These are phyloP conservation scores for Caenorhabditis tropicalis DNA, from an alignment of 1,140 invertebrate genomes.

Conservation along the genomic window DNA sequence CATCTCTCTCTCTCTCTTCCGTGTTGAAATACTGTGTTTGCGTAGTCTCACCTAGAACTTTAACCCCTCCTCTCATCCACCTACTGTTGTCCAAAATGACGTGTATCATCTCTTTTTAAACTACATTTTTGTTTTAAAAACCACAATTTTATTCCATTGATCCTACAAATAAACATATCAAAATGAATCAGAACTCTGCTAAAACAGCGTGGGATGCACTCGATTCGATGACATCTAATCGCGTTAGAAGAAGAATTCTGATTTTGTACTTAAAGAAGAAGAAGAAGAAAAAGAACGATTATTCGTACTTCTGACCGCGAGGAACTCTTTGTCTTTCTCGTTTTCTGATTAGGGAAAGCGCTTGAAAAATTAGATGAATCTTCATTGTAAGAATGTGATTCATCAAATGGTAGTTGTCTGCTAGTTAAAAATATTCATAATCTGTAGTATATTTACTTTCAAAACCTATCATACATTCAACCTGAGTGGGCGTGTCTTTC, in stretches of 20 bases:
- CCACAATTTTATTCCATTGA: not conserved
- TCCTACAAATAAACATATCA: not conserved
- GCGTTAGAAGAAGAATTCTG: not conserved
- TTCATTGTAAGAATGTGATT: too few relatives aligned
- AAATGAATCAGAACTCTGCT: not conserved
- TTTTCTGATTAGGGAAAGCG: too few relatives aligned
- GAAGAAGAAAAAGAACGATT: too few relatives aligned
- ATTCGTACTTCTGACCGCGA: too few relatives aligned
- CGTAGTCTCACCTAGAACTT: slow-evolving; percentile 2
- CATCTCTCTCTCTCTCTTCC: not conserved
- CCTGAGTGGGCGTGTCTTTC: not conserved
- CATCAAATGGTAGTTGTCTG: too few relatives aligned
- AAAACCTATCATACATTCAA: not conserved
- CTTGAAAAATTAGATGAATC: too few relatives aligned
- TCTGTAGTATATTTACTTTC: too few relatives aligned
- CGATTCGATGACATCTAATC: not conserved
- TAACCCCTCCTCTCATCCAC: not conserved
- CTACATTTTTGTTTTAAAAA: not conserved
- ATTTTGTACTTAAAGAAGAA: slow-evolving; percentile 1
- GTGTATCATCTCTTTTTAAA: not conserved
- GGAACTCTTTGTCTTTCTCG: too few relatives aligned
- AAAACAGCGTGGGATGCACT: not conserved
- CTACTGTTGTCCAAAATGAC: not conserved
- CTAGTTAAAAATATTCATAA: too few relatives aligned
- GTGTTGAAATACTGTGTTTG: slow-evolving; percentile 12